Base-by-base conservation (phyloP, 2,888 invertebrate species). In the Tinea trinotella region DNA sequence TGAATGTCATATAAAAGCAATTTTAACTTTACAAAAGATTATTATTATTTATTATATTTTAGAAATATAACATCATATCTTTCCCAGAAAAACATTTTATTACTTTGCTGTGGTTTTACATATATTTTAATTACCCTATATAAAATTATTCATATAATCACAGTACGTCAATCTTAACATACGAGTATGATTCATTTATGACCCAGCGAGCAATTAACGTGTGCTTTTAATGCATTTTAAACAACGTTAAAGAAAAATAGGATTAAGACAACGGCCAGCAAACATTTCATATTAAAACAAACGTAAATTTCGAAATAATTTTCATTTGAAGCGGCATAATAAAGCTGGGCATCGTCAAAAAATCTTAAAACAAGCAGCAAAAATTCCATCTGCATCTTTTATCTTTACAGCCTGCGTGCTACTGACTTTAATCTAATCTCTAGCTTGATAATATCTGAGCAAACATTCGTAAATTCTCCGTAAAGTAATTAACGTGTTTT, bases 391-490 rank as follows among this genome's bases (percentile, higher is more conserved):
- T 18, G 3, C 20, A 50, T 50, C 50, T 50, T 50, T 50, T 50
- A 24, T 50, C 24, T 50, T 50, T 50, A 50, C 50, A 50, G 24
- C 24, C 24, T 24, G 13, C 7, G 24, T 24, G 50, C 74, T 72
- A 61, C 54, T 30, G 22, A 24, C 35, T 50, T 57, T 57, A 59
- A 57, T 57, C 44, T 52, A 55, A 55, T 55, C 55, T 56, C 34
- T 64, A 61, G 53, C 50, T 53, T 62, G 68, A 67, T 67, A 66
- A 65, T 67, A 64, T 61, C 59, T 60, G 56, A 55, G 60, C 65
- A 68, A 68, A 70, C 68, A 66, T 62, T 61, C 54, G 53, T 59
- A 58, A 60, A 64, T 66, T 65, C 62, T 59, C 56, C 52, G 63
- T 65, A 61, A 61, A 61, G 62, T 62, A 64, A 67, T 68, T 65